Evolutionary conservation across 2,113 vertebrate species (phyloP).

Genomic region (Hippocampus guttulatus): DNA sequence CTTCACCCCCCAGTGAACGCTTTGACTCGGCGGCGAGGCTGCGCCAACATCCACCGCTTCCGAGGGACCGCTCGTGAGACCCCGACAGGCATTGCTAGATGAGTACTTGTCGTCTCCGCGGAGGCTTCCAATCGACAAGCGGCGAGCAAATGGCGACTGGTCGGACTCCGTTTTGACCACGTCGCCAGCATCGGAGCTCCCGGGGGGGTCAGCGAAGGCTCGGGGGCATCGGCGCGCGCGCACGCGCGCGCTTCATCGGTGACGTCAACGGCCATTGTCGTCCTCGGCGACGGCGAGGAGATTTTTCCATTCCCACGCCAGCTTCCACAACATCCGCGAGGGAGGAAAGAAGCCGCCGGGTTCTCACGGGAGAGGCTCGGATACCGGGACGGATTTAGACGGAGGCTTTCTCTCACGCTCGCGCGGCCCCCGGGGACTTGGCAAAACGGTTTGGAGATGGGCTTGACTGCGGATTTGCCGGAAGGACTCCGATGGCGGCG

Average conservation of each 20-base stretch:
- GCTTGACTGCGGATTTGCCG: no score
- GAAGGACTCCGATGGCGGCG: no score
- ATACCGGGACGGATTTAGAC: constrained; percentile 39
- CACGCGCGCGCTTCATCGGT: neutral
- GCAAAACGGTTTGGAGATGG: no score
- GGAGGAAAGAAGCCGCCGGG: constrained; percentile 15
- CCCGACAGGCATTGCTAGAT: no score
- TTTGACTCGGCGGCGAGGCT: no score
- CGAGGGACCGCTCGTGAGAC: no score
- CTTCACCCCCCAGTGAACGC: no score
- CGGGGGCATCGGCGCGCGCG: neutral
- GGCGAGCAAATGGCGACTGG: no score
- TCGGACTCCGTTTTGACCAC: no score
- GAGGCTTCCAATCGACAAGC: no score
- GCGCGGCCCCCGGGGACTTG: neutral
- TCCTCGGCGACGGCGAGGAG: neutral
- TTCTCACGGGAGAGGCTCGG: constrained; percentile 42
- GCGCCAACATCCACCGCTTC: no score
- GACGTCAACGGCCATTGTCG: constrained; percentile 5
- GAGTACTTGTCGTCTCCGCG: no score
- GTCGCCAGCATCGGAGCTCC: neutral
- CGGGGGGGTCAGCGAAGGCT: neutral
- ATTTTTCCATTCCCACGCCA: constrained; percentile 51
- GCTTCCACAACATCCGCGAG: constrained; percentile 45
- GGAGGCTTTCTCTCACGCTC: neutral